phyloP scores from a whole-genome alignment of 2,888 invertebrate genomes.

The Drosophila merina region DNA sequence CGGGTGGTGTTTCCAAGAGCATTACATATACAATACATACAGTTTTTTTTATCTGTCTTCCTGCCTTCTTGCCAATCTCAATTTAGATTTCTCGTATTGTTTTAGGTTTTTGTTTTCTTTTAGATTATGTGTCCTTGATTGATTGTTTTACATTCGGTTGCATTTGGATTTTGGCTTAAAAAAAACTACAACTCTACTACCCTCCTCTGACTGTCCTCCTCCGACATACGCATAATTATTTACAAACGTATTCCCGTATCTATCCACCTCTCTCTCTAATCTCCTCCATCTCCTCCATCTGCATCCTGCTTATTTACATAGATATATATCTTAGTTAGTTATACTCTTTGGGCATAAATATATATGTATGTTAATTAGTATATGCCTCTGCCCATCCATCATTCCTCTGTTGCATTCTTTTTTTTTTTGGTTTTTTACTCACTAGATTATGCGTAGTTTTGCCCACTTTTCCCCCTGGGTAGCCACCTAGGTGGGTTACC shows the following conservation, averaged over 20 bases:
- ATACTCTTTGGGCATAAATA: constrained; percentile 44
- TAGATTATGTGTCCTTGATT: constrained; percentile 70
- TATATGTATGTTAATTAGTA: constrained; percentile 12
- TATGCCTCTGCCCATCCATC: constrained; percentile 1
- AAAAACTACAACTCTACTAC: constrained; percentile 8
- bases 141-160: constrained; percentile 74
- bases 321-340: constrained; percentile 15
- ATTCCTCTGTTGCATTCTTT: constrained; percentile 6
- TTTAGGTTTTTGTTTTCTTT: constrained; percentile 19
- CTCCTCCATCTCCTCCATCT: background rate
- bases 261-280: background rate
- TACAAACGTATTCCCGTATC: constrained; percentile 32
- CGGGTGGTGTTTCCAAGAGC: constrained; percentile 1
- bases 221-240: constrained; percentile 37
- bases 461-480: constrained; percentile 53
- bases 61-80: constrained; percentile 10
- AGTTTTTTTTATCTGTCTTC: background rate
- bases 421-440: constrained; percentile 29
- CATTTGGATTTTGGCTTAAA: constrained; percentile 49
- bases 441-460: constrained; percentile 73
- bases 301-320: constrained; percentile 28
- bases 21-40: constrained; percentile 7
- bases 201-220: background rate
- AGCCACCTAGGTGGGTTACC: background rate
- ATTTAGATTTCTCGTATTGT: constrained; percentile 10